Base-by-base conservation (phyloP, 2,888 invertebrate species). In the Nomada lathburiana region DNA sequence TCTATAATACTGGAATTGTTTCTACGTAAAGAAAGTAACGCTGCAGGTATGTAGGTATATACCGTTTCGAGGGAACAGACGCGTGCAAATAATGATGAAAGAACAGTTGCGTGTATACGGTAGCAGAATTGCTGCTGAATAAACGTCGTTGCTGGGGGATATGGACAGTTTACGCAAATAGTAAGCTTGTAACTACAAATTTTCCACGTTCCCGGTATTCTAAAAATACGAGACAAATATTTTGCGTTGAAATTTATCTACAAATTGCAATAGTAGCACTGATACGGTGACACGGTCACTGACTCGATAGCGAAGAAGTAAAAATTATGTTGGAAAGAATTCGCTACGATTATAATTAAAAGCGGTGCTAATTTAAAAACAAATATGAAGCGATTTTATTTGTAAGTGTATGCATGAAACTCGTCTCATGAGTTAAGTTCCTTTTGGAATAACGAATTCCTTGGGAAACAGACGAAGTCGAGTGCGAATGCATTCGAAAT, bases 1-100 rank as follows among this genome's bases (percentile, higher is more conserved):
- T 13, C 23, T 42, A 26, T 44, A 72, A 64, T 55, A 29, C 65
- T 73, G 64, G 55, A 57, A 59, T 70, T 73, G 64, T 55, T 63
- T 29, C 53, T 20, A n/a, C 1, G 23, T 26, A 44, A 55, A 65
- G 65, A 42, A 55, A 47, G 44, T 44, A 64, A 55, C 16, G 16
- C 44, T n/a, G 29, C 26, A 20, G 65, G 23, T 72, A 42, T 47
- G 16, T 47, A 16, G 13, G 47, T 47, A 16, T 13, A 47, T 55
- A 57, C 3, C 55, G n/a, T 44, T 44, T 44, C 11, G 7, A 20
- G 42, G 53, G 26, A 36, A 16, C 53, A 36, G 50, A 23, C 44
- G 64, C 72, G 72, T 73, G 72, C 44, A 73, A 73, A 65, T 73
- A 73, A 73, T 57, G 55, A 73, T 55, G 53, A 55, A 64, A 44